These are phyloP conservation scores for Bungarus multicinctus DNA, from an alignment of 2,113 vertebrate genomes.

Conservation along the genomic window DNA sequence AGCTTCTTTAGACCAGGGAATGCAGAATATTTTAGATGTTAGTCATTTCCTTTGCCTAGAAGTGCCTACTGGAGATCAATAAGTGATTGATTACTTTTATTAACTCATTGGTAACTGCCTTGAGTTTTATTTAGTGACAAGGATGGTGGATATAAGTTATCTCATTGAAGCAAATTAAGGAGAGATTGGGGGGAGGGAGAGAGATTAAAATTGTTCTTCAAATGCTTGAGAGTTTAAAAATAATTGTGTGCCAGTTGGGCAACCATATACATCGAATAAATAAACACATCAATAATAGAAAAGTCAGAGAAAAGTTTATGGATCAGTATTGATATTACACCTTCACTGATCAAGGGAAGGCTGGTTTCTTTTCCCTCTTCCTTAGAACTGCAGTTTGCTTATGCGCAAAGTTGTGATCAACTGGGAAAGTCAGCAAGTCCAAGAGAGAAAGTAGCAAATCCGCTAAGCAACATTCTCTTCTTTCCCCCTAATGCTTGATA, in stretches of 20 bases:
- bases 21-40: neutral
- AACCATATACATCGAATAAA: neutral
- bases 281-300: neutral
- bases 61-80: neutral
- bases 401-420: neutral
- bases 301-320: neutral
- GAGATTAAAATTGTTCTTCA: neutral
- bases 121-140: neutral
- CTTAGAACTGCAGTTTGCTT: neutral
- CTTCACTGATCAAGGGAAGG: neutral
- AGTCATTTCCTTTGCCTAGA: neutral
- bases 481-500: neutral
- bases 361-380: no score
- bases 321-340: neutral
- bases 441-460: conserved; percentile 9
- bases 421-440: neutral
- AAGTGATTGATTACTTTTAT: neutral
- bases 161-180: neutral
- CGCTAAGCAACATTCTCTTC: conserved; percentile 11
- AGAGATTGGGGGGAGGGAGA: neutral
- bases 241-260: neutral
- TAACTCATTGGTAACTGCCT: neutral
- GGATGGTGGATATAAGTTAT: neutral
- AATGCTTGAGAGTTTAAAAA: neutral
- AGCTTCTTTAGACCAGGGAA: neutral